phyloP scores from a whole-genome alignment of 2,113 vertebrate genomes.

The Collichthys lucidus region DNA sequence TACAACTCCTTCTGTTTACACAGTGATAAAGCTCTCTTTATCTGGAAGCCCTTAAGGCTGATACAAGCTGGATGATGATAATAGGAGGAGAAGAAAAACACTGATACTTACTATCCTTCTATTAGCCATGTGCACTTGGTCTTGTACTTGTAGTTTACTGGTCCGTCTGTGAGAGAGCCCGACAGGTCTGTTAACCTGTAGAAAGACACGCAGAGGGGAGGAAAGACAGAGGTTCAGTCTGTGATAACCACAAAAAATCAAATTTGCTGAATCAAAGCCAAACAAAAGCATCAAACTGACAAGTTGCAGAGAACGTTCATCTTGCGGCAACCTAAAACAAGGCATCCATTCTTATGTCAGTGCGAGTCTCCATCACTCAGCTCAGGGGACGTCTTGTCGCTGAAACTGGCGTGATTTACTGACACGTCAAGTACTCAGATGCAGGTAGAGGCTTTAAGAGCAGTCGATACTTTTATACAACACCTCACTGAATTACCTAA shows the following conservation, averaged over 20 bases:
- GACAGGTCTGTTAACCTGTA: slow-evolving; percentile 94
- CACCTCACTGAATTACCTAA: background rate
- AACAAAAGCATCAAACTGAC: background rate
- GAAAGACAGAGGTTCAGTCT: background rate
- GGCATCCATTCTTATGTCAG: background rate
- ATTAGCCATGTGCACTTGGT: slow-evolving; percentile 99
- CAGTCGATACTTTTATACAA: no score
- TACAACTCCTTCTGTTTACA: slow-evolving; percentile 16
- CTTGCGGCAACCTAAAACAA: slow-evolving; percentile 3
- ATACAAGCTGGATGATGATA: slow-evolving; percentile 19
- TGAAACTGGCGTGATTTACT: no score
- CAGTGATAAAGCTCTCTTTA: slow-evolving; percentile 7
- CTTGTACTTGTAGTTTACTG: slow-evolving; percentile 98
- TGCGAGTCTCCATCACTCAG: background rate
- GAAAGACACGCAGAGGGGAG: slow-evolving; percentile 50
- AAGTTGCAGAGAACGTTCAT: background rate
- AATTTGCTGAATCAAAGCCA: no score
- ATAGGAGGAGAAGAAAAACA: background rate
- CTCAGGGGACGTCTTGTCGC: background rate
- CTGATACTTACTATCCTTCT: slow-evolving; percentile 94
- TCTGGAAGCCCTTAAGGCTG: slow-evolving; percentile 10
- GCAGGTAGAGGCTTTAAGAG: background rate
- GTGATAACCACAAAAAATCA: background rate
- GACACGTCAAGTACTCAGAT: no score
- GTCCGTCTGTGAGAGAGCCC: slow-evolving; percentile 95